These are phyloP conservation scores for Allacma fusca DNA, from an alignment of 2,888 invertebrate genomes.

Conservation along the genomic window DNA sequence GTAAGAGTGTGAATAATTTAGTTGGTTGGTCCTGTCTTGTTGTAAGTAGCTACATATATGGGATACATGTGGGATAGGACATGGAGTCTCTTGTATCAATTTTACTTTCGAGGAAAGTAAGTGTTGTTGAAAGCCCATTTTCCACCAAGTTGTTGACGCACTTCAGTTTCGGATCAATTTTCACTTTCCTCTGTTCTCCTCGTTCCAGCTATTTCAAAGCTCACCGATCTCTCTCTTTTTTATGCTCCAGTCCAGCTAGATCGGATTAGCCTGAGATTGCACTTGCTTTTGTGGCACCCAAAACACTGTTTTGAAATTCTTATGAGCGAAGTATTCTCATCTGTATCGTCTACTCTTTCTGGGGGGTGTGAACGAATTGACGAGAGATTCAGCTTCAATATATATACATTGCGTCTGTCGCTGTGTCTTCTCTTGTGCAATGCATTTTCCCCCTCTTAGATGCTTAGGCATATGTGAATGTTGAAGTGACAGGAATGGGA, in stretches of 20 bases:
- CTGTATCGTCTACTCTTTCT: not conserved
- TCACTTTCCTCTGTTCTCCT: slow-evolving; percentile 31
- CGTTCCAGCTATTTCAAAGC: slow-evolving; percentile 33
- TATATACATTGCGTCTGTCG: too few species aligned
- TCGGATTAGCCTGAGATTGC: slow-evolving; percentile 35
- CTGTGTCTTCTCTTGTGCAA: too few species aligned
- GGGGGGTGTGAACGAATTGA: not conserved
- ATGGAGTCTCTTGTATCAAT: slow-evolving; percentile 38
- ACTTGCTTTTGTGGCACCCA: slow-evolving; percentile 26
- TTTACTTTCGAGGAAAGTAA: slow-evolving; percentile 39
- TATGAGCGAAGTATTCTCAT: not conserved
- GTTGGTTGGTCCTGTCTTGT: slow-evolving; percentile 3
- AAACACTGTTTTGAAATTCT: slow-evolving; percentile 28
- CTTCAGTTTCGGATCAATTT: slow-evolving; percentile 43
- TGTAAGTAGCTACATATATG: slow-evolving; percentile 6
- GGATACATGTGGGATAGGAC: slow-evolving; percentile 6
- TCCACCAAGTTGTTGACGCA: slow-evolving; percentile 41
- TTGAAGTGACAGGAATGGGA: too few species aligned
- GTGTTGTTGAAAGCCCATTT: slow-evolving; percentile 46
- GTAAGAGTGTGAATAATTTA: slow-evolving; percentile 28
- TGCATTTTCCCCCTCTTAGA: too few species aligned
- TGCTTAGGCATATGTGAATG: too few species aligned
- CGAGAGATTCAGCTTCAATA: too few species aligned
- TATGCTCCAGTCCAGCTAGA: slow-evolving; percentile 8
- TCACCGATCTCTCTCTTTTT: slow-evolving; percentile 14